Evolutionary conservation across 2,113 vertebrate genomes (phyloP), one percentile per base, ranked within the genome.

Genomic region (Bothrops jararaca): DNA sequence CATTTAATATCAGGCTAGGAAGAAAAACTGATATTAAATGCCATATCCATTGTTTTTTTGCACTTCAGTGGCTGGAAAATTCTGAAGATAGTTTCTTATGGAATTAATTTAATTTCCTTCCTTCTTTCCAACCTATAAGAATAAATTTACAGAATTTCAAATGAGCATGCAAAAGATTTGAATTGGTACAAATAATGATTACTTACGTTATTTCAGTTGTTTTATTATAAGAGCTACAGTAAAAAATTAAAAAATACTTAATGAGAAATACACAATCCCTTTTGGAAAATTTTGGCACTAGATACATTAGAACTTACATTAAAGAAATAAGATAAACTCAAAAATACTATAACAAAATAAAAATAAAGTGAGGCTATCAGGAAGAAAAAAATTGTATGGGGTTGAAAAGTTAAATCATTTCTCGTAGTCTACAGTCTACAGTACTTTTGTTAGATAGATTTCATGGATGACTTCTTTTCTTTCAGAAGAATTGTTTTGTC

Each of bases 391-490:
- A 89, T 90, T 86, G 22, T 58, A 90, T 86, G 54, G 89, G 90
- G 45, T n/a, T 4, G 24, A 86, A 86, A 86, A 93, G 74, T 90
- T 90, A 93, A 93, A 93, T 90, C 80, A 93, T 60, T 93, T 80
- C 22, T 89, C 56, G 29, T 90, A 92, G 86, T 92, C 74, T 90
- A 74, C 50, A 92, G 90, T 92, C 74, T 90, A 74, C 50, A 85
- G 85, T 8, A 5, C 42, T 86, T n/a, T 92, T 80, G 56, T 90
- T 86, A 86, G 88, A 92, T 74, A 86, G 89, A 80, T 56, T 90
- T 12, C 45, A 86, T 54, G 39, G 86, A 54, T 15, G 15, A 74
- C 50, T 92, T 92, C 34, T 88, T 88, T 92, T 92, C 86, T 92
- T 86, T 87, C 50, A 45, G 91, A 92, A 24, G 48, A 92, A 88